Evolutionary conservation across 2,888 invertebrate genomes (phyloP), one percentile per base, ranked within the genome.

Genomic region (Stenurella melanura): DNA sequence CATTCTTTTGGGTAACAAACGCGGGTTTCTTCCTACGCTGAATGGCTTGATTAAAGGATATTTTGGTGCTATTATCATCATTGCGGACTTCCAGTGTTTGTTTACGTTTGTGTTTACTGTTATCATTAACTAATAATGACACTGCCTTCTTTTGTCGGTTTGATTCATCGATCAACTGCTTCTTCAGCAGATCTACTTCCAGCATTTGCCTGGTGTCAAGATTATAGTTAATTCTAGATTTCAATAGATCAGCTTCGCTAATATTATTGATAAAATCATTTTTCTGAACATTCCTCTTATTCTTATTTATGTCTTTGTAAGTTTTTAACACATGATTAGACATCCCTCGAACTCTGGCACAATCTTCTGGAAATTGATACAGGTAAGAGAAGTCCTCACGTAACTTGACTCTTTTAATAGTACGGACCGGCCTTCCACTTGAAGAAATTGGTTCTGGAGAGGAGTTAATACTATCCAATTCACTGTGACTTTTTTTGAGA

Each of bases 21-120:
- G 18, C 58, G 17, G 18, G 0, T 60, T 74, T 78, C 7, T 77
- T 79, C 18, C 79, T 73, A 34, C 78, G 64, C 75, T 79, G 80
- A 38, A 80, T 73, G n/a, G 80, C 77, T 60, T 63, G 64, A 9
- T 75, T 68, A 21, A 76, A 26, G 11, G 17, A n/a, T 10, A 50
- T 26, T 26, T 60, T 64, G 19, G 57, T 9, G 11, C 15, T 26
- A 19, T 10, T 57, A 17, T 72, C 67, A 19, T 83, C 81, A 15
- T 75, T 42, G 2, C 81, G 80, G 0, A 79, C 61, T 34, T 69
- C 74, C 5, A 82, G 77, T 0, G 69, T 75, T 63, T 83, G 83
- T 75, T 83, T 85, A 18, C 83, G 75, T 74, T 80, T 85, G 57
- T 64, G 80, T 72, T 50, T 76, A 18, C 4, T 18, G 2, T 42